phyloP scores from a whole-genome alignment of 2,797 vertebrate genomes.

The Vireo griseus region DNA sequence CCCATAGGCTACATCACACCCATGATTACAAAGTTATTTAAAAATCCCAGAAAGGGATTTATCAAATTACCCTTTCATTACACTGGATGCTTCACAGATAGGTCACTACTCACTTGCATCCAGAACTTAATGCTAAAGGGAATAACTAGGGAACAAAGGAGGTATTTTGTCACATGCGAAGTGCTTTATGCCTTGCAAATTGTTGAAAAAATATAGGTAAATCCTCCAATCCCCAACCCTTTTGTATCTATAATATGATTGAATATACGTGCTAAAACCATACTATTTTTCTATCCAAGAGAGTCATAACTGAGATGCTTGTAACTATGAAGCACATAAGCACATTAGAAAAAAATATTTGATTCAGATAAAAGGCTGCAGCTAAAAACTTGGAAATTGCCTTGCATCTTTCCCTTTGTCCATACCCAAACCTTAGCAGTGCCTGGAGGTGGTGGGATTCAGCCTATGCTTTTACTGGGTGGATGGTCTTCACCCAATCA shows the following conservation, averaged over 20 bases:
- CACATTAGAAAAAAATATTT: not conserved
- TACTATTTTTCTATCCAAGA: not conserved
- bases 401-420: not conserved
- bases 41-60: constrained; percentile 2
- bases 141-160: not conserved
- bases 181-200: not conserved
- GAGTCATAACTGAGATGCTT: not conserved
- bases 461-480: not conserved
- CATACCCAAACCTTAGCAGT: not conserved
- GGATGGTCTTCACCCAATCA: not conserved
- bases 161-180: not conserved
- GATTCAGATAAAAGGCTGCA: not conserved
- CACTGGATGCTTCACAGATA: not conserved
- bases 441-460: not conserved
- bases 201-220: not conserved
- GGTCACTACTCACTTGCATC: not conserved
- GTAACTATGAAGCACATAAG: not conserved
- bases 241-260: not conserved
- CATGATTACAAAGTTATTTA: not conserved
- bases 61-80: not conserved
- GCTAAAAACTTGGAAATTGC: not conserved
- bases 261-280: not conserved
- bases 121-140: not conserved
- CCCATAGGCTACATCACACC: not conserved
- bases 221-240: not conserved